A percentile compares a stretch with the other conserved stretches of the same genome.
phyloP scores from a whole-genome alignment of 2,888 invertebrate genomes.

The Steinernema hermaphroditum region DNA sequence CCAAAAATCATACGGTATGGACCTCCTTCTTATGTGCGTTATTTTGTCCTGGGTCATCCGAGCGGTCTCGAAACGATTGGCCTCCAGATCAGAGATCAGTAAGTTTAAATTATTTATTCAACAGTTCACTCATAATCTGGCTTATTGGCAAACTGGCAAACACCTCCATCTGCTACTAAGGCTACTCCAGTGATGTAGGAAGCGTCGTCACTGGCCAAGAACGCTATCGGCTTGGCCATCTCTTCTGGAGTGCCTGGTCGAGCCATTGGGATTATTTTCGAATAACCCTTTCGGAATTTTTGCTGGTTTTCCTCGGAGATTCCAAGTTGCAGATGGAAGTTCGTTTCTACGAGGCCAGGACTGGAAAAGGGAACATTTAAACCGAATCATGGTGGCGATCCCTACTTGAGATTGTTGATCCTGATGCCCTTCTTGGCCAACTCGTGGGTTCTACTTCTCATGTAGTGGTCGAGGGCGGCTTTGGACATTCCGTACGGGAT shows the following conservation, averaged over 20 bases:
- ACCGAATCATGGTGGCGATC: background rate
- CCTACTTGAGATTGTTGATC: constrained; percentile 33
- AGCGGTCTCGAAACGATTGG: too few relatives aligned
- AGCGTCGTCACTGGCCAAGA: constrained; percentile 21
- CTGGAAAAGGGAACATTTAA: background rate
- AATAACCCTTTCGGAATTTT: background rate
- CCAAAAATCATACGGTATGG: too few relatives aligned
- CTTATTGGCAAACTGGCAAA: too few relatives aligned
- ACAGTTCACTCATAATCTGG: too few relatives aligned
- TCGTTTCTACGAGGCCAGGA: constrained; percentile 36
- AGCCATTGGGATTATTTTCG: background rate
- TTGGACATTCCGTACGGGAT: constrained; percentile 30
- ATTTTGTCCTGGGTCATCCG: too few relatives aligned
- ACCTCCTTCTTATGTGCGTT: too few relatives aligned
- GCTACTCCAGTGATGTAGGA: background rate
- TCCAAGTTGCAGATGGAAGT: background rate
- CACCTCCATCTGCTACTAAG: background rate
- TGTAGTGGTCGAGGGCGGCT: constrained; percentile 34
- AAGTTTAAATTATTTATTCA: too few relatives aligned
- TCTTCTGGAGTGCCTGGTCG: background rate
- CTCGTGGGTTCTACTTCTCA: constrained; percentile 18
- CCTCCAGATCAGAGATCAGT: too few relatives aligned
- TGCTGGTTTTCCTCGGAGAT: background rate
- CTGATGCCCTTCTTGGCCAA: constrained; percentile 34
- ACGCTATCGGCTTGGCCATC: background rate